Evolutionary conservation across 2,113 vertebrate species (phyloP), one percentile per base, ranked within the genome.

Genomic region (Montifringilla adamsi): DNA sequence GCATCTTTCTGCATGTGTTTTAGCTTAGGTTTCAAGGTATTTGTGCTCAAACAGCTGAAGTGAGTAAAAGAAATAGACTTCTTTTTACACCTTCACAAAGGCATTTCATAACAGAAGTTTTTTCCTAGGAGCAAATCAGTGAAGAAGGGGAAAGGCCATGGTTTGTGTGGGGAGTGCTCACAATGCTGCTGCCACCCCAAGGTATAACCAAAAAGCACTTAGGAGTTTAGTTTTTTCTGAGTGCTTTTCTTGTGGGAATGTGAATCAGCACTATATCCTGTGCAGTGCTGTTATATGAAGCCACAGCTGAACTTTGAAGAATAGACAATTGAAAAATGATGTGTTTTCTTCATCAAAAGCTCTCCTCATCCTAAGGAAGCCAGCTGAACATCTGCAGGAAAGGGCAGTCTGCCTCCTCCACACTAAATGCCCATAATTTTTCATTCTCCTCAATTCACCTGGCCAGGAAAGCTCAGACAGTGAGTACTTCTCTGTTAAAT

Each of bases 261-360:
- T 85, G 76, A 82, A 68, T 76, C 87, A 68, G 81, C 44, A 33
- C 62, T 72, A 49, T 60, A 82, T 73, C 53, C 66, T 89, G 26
- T 30, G 52, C 62, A 67, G 47, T 30, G 37, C 24, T 69, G 44
- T 20, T 4, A 0, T 8, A 46, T 2, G 35, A 89, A 91, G 74
- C 37, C 81, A 73, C 41, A 66, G 81, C 68, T 93, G 69, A 93
- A 72, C 58, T 92, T 10, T 50, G 62, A 84, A 95, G 84, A 84
- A 75, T 1, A 87, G 31, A 56, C 47, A 91, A 73, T 11, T 84
- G 53, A 79, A 78, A 88, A 88, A 87, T 72, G 60, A 53, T 33
- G 5, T 46, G 37, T 79, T 95, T 89, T 82, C 86, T 81, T 84
- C 52, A 31, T 78, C 80, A 84, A 91, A 95, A 94, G 30, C 87